phyloP scores from a whole-genome alignment of 2,113 vertebrate genomes.

The Pithys albifrons region DNA sequence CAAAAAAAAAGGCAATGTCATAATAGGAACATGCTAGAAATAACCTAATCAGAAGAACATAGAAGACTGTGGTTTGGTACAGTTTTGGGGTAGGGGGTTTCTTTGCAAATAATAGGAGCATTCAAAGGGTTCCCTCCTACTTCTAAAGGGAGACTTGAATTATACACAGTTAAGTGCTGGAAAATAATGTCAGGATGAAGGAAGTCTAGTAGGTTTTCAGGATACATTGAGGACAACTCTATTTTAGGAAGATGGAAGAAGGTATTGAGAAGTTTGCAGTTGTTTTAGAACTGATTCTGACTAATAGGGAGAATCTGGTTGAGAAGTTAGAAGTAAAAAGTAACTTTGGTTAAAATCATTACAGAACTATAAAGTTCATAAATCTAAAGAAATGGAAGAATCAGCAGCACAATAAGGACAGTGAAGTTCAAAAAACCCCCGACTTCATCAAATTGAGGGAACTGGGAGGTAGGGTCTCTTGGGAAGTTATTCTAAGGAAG shows the following conservation, averaged over 20 bases:
- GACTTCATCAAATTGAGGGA: slow-evolving; percentile 20
- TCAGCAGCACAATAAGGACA: slow-evolving; percentile 15
- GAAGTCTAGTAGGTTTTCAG: not conserved
- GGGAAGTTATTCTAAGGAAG: slow-evolving; percentile 30
- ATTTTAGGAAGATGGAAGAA: not conserved
- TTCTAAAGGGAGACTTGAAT: not conserved
- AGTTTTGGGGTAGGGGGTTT: not conserved
- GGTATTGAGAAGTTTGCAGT: not conserved
- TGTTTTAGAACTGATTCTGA: slow-evolving; percentile 2
- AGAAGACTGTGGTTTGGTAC: not conserved
- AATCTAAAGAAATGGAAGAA: slow-evolving; percentile 26
- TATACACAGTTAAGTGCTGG: not conserved
- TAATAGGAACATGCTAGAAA: not conserved
- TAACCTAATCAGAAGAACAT: not conserved
- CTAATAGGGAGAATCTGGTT: slow-evolving; percentile 1
- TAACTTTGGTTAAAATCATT: slow-evolving; percentile 29
- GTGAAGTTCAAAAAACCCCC: slow-evolving; percentile 6
- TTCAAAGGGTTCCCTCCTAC: not conserved
- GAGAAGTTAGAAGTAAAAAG: slow-evolving; percentile 4
- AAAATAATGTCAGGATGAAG: not conserved
- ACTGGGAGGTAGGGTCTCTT: slow-evolving; percentile 28
- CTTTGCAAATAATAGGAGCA: not conserved
- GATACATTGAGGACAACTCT: not conserved
- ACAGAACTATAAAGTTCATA: slow-evolving; percentile 15
- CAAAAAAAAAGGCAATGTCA: not conserved